phyloP scores from a whole-genome alignment of 2,113 vertebrate species.

The Sorex araneus region DNA sequence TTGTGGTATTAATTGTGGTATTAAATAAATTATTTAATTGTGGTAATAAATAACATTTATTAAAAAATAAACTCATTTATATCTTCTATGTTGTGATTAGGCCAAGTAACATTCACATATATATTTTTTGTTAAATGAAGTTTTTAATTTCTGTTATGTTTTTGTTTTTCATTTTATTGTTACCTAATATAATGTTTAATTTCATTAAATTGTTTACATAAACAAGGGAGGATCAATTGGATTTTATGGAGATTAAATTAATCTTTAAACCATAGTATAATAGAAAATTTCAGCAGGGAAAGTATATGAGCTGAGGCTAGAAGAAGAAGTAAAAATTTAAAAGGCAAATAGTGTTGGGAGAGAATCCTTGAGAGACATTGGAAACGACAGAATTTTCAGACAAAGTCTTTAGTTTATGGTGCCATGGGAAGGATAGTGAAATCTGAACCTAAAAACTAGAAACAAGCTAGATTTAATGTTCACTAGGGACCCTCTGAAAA shows the following conservation, averaged over 20 bases:
- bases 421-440: neutral
- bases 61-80: neutral
- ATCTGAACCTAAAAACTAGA: slow-evolving; percentile 13
- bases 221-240: neutral
- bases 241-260: slow-evolving; percentile 43
- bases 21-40: too few species aligned
- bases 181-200: slow-evolving; percentile 3
- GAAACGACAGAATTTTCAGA: neutral
- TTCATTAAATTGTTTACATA: neutral
- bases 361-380: neutral
- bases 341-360: slow-evolving; percentile 18
- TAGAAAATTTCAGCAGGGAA: slow-evolving; percentile 11
- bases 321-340: neutral
- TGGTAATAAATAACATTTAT: too few species aligned
- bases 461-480: neutral
- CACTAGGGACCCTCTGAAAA: neutral
- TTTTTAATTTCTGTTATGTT: neutral
- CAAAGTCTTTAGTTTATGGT: neutral
- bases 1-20: too few species aligned
- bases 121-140: neutral
- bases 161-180: slow-evolving; percentile 43
- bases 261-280: slow-evolving; percentile 12
- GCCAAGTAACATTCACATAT: neutral
- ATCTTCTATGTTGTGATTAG: neutral
- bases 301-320: neutral